Conservation (phyloP, 2,888 invertebrate species). For the Ophion ellenae region DNA sequence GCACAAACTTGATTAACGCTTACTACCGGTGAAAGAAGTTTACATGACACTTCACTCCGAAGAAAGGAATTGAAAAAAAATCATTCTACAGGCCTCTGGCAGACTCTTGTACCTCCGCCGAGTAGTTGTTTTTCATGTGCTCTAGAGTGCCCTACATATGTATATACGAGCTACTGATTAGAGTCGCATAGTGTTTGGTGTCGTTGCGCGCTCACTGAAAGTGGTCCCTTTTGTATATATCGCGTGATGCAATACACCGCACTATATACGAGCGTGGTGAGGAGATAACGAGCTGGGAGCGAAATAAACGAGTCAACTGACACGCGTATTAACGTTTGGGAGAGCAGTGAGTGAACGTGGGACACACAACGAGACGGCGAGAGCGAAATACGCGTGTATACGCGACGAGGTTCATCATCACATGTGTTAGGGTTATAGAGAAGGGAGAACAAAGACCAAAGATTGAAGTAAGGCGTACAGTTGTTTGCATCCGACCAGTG, state of each 20-base stretch:
- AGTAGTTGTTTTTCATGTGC: too few species aligned
- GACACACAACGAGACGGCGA: constrained; percentile 3
- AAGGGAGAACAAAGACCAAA: constrained; percentile 26
- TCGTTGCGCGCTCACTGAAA: constrained; percentile 16
- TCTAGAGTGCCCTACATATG: background rate
- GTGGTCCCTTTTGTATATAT: constrained; percentile 22
- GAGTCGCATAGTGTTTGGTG: constrained; percentile 16
- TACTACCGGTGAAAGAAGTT: too few species aligned
- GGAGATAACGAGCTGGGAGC: constrained; percentile 71
- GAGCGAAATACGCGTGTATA: constrained; percentile 14
- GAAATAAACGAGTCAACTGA: constrained; percentile 74
- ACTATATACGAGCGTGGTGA: constrained; percentile 20
- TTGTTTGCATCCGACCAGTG: constrained; percentile 7
- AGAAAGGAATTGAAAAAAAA: too few species aligned
- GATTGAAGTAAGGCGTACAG: constrained; percentile 1
- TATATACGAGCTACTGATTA: constrained; percentile 25
- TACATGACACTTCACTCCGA: too few species aligned
- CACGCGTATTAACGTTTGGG: constrained; percentile 54
- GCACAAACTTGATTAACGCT: too few species aligned
- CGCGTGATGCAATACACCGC: constrained; percentile 14
- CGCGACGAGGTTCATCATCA: constrained; percentile 6
- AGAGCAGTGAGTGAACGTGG: constrained; percentile 28
- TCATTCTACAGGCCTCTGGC: too few species aligned
- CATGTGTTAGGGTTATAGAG: constrained; percentile 9
- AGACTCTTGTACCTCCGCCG: too few species aligned